Evolutionary conservation across 2,113 vertebrate genomes (phyloP).

Genomic region (Anguilla rostrata): DNA sequence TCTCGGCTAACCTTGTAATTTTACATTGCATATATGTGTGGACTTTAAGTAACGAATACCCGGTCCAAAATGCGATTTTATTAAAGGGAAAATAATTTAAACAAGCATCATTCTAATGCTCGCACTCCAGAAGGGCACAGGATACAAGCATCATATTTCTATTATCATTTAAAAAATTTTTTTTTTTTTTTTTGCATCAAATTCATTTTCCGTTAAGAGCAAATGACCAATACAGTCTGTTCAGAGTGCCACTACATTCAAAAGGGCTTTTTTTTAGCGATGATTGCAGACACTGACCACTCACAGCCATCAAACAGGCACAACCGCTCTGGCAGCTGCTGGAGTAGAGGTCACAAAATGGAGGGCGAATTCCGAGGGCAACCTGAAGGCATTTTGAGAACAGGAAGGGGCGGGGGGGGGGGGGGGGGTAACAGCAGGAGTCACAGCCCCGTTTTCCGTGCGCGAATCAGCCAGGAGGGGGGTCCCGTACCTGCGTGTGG

Average conservation of each 20-base stretch:
- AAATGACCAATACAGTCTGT: neutral
- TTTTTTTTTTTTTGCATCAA: no score
- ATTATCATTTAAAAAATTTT: neutral
- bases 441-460: no score
- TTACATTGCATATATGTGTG: conserved; percentile 34
- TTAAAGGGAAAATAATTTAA: neutral
- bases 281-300: neutral
- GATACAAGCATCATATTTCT: neutral
- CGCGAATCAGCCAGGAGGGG: no score
- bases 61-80: neutral
- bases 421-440: neutral
- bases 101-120: neutral
- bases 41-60: neutral
- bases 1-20: conserved; percentile 51
- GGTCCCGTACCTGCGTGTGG: conserved; percentile 86
- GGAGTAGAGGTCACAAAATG: neutral
- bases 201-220: neutral
- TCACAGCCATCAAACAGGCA: neutral
- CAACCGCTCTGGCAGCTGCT: neutral
- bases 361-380: neutral
- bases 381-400: conserved; percentile 13
- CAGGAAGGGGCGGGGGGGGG: neutral
- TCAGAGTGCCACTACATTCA: neutral
- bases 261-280: no score
- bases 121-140: neutral